phyloP scores from a whole-genome alignment of 2,797 vertebrate species.

The Brotula barbata region DNA sequence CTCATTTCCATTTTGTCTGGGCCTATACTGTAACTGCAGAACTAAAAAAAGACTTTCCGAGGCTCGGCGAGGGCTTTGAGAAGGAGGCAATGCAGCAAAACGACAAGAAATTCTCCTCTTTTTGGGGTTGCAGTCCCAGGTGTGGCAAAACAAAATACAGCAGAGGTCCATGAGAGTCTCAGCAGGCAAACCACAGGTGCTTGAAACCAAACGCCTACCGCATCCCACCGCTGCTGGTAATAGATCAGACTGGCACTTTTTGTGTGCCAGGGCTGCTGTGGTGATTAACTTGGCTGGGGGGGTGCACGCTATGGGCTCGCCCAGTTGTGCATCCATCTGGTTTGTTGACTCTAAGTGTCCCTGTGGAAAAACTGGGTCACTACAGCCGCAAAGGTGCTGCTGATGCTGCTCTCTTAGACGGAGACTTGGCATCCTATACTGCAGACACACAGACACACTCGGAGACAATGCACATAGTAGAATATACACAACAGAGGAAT shows the following conservation, averaged over 20 bases:
- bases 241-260: slow-evolving; percentile 25
- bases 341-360: slow-evolving; percentile 30
- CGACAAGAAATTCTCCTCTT: too few species aligned
- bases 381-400: slow-evolving; percentile 1
- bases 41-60: too few species aligned
- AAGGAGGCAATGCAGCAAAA: too few species aligned
- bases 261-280: slow-evolving; percentile 16
- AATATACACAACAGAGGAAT: too few species aligned
- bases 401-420: slow-evolving; percentile 12
- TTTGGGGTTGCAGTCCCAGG: slow-evolving; percentile 29
- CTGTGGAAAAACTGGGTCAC: slow-evolving; percentile 12
- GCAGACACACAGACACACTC: neutral
- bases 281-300: slow-evolving; percentile 41
- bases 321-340: slow-evolving; percentile 20
- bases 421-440: neutral
- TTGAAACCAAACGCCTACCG: slow-evolving; percentile 24
- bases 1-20: slow-evolving; percentile 8
- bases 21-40: too few species aligned
- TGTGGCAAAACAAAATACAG: slow-evolving; percentile 57
- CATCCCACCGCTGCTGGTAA: slow-evolving; percentile 20
- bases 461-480: neutral
- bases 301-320: slow-evolving; percentile 11
- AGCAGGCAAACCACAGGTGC: slow-evolving; percentile 41
- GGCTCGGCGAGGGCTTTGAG: too few species aligned
- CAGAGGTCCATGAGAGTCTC: slow-evolving; percentile 10